phyloP scores from a whole-genome alignment of 2,113 vertebrate genomes.

The Carassius auratus region DNA sequence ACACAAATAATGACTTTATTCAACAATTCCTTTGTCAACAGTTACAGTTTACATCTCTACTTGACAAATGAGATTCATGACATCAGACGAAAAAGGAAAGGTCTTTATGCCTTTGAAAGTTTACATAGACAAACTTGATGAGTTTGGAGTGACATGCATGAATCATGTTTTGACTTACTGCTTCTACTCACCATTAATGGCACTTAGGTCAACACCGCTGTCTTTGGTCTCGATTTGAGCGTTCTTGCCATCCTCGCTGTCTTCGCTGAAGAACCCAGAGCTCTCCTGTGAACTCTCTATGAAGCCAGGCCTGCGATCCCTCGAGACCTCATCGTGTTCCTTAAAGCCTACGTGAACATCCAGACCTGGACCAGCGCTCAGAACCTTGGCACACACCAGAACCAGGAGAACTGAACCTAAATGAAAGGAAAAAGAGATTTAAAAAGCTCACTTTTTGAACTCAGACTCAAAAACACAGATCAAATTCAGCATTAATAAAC shows the following conservation, averaged over 20 bases:
- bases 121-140: background rate
- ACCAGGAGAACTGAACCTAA: slow-evolving; percentile 57
- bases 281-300: slow-evolving; percentile 80
- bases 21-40: too few species aligned
- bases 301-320: slow-evolving; percentile 62
- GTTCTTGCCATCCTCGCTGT: slow-evolving; percentile 83
- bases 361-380: slow-evolving; percentile 66
- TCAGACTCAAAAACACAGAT: background rate
- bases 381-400: slow-evolving; percentile 60
- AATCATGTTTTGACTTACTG: background rate
- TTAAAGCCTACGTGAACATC: slow-evolving; percentile 60
- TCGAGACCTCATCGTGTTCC: slow-evolving; percentile 56
- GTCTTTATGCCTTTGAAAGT: background rate
- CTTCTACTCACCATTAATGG: slow-evolving; percentile 73
- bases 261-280: slow-evolving; percentile 79
- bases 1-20: too few species aligned
- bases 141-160: background rate
- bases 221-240: slow-evolving; percentile 74
- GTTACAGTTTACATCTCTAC: too few species aligned
- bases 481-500: background rate
- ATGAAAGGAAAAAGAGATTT: background rate
- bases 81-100: background rate
- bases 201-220: slow-evolving; percentile 75
- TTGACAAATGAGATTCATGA: background rate
- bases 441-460: background rate